Percentiles rank a stretch among this genome's conserved stretches.
phyloP scores from a whole-genome alignment of 2,888 invertebrate genomes.

The Philhelius pedissequus region DNA sequence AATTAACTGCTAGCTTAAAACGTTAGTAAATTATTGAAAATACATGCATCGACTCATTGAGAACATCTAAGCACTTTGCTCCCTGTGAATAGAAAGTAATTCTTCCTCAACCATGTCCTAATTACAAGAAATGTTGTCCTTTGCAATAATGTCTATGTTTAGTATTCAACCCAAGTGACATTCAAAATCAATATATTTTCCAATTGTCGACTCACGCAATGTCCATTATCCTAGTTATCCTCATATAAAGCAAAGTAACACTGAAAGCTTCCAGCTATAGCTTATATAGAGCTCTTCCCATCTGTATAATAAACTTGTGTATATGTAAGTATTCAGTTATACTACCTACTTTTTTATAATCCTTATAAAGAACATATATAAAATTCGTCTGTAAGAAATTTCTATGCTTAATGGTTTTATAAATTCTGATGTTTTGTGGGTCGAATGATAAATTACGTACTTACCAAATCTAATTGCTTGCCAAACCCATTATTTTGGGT shows the following conservation, averaged over 20 bases:
- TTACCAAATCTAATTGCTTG: conserved; percentile 11
- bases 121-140: background rate
- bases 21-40: too few species aligned
- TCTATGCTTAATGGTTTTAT: conserved; percentile 17
- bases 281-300: too few species aligned
- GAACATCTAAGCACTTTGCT: too few species aligned
- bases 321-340: too few species aligned
- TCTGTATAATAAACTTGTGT: too few species aligned
- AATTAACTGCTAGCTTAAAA: too few species aligned
- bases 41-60: too few species aligned
- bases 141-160: background rate
- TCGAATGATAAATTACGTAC: conserved; percentile 16
- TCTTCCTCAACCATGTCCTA: too few species aligned
- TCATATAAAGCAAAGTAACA: too few species aligned
- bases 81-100: too few species aligned
- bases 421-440: conserved; percentile 9
- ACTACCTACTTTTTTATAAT: too few species aligned
- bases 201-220: background rate
- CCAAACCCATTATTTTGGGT: conserved; percentile 1
- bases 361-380: background rate
- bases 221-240: background rate
- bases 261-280: too few species aligned
- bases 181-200: background rate
- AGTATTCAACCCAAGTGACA: background rate
- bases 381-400: conserved; percentile 13